phyloP scores from a whole-genome alignment of 2,113 vertebrate genomes.

The Petrocephalus microphthalmus region DNA sequence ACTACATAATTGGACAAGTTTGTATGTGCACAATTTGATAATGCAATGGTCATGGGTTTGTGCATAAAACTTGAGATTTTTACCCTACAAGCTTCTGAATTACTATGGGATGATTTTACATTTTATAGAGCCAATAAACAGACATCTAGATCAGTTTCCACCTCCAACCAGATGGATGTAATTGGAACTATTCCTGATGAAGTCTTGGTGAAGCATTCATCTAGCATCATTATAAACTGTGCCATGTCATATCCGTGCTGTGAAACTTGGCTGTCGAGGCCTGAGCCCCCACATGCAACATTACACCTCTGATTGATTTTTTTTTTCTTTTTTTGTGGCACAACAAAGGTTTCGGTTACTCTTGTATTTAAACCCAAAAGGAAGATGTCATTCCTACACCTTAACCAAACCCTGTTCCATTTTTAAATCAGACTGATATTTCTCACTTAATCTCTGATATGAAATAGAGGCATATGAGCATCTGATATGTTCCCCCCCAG shows the following conservation, averaged over 20 bases:
- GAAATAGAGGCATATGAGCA: not conserved
- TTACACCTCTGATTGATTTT: not conserved
- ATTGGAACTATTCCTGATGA: not conserved
- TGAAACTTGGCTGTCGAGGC: not conserved
- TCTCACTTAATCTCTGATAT: not conserved
- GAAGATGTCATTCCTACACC: not conserved
- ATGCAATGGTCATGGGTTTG: not conserved
- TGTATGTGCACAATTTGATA: not conserved
- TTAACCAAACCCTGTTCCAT: not conserved
- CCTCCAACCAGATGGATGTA: not conserved
- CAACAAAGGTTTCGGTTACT: not conserved
- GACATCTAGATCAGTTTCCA: not conserved
- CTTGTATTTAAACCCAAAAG: not conserved
- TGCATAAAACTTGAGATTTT: not conserved
- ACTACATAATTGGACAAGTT: not conserved
- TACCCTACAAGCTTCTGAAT: not conserved
- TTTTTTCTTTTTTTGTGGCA: not conserved
- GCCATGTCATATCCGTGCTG: not conserved
- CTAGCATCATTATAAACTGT: not conserved
- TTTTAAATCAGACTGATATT: not conserved
- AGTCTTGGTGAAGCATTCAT: not conserved
- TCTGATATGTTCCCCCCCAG: not conserved
- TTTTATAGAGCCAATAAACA: not conserved
- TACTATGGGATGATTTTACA: not conserved
- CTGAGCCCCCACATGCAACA: not conserved